A percentile compares a stretch with the other conserved stretches of the same genome.
These are phyloP conservation scores for Eristalis pertinax DNA, from an alignment of 2,888 invertebrate species.

Conservation along the genomic window DNA sequence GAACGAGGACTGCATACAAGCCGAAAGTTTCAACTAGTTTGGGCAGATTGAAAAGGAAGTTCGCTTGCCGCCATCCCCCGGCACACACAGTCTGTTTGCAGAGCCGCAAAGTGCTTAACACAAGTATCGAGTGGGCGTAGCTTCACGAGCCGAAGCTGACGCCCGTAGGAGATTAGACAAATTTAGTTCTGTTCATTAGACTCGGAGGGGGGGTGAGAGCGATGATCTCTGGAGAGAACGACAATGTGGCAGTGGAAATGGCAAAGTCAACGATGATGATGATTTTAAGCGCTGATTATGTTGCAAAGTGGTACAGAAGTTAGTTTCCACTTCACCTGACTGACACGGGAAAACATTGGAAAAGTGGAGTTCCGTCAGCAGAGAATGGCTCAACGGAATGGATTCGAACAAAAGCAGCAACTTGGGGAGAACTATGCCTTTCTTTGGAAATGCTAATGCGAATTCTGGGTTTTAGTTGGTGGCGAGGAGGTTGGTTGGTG, in stretches of 20 bases:
- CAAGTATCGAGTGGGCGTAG: conserved; percentile 31
- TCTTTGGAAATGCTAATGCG: no score
- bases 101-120: conserved; percentile 23
- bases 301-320: not conserved
- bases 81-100: no score
- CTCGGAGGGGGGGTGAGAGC: not conserved
- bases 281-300: not conserved
- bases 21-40: conserved; percentile 40
- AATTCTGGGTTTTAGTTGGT: no score
- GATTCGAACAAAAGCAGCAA: not conserved
- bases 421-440: not conserved
- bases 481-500: no score
- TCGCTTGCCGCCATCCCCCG: not conserved
- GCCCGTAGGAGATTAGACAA: not conserved
- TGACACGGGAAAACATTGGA: not conserved
- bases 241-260: not conserved
- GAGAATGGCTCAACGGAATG: not conserved
- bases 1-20: not conserved
- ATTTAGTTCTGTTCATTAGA: not conserved
- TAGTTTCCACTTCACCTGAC: not conserved
- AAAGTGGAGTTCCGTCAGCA: not conserved
- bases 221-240: not conserved
- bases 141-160: not conserved
- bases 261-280: not conserved
- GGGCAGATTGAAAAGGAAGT: conserved; percentile 47